Evolutionary conservation across 2,888 invertebrate genomes (phyloP).

Genomic region (Chloroclysta siterata): DNA sequence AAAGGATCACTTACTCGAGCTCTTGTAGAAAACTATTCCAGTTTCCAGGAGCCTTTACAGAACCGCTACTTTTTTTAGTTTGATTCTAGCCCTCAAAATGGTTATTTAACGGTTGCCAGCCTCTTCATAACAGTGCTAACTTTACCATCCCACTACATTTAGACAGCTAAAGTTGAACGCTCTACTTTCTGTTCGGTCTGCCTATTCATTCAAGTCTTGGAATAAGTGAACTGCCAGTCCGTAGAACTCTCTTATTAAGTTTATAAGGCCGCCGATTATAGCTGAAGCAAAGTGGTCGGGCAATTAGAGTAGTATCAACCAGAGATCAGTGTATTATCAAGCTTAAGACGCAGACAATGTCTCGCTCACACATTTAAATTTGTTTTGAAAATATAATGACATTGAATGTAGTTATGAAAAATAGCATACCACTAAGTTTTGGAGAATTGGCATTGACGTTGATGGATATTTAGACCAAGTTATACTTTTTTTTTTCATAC

Average conservation of each 20-base stretch:
- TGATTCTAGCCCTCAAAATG: neutral
- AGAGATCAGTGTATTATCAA: neutral
- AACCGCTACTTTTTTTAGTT: neutral
- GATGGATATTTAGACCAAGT: too few species aligned
- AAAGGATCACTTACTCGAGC: too few species aligned
- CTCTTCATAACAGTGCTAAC: neutral
- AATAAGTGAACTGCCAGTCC: slow-evolving; percentile 17
- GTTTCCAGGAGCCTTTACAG: neutral
- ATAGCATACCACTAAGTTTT: too few species aligned
- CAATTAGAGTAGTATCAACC: slow-evolving; percentile 7
- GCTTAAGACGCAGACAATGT: neutral
- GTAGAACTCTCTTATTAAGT: slow-evolving; percentile 24
- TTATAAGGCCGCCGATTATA: slow-evolving; percentile 20
- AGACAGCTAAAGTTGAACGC: neutral
- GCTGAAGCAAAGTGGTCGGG: slow-evolving; percentile 16
- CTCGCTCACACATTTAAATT: too few species aligned
- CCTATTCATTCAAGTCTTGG: slow-evolving; percentile 9
- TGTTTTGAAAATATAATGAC: too few species aligned
- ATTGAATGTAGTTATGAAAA: too few species aligned
- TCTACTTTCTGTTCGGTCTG: neutral
- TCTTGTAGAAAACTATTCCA: too few species aligned
- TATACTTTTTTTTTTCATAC: too few species aligned
- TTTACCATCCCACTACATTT: slow-evolving; percentile 1
- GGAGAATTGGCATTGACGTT: too few species aligned
- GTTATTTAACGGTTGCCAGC: too few species aligned